Base-by-base conservation (phyloP, 2,113 vertebrate genomes). In the Ammospiza nelsoni region DNA sequence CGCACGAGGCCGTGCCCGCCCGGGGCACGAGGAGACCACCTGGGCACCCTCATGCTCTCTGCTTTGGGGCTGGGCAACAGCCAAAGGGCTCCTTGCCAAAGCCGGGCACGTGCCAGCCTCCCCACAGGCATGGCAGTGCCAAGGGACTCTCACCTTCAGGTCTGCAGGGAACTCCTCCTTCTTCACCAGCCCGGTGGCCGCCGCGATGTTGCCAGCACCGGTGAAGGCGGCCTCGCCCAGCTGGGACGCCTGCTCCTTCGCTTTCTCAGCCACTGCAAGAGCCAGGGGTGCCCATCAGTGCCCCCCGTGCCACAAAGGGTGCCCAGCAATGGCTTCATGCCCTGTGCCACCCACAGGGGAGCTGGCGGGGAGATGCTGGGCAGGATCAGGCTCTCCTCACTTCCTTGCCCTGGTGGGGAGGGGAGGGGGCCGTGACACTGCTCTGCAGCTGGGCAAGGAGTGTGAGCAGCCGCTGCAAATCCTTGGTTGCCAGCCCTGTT, bases 111-210 rank as follows among this genome's bases (percentile, higher is more conserved):
- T 22, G 85, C 31, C 82, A 59, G 55, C 19, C 9, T 37, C 31
- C 20, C 48, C 3, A 4, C 1, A 1, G n/a, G 29, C 12, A 21
- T 0, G 8, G 63, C 54, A 5, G 1, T 0, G 29, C 27, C 35
- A 0, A 4, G 14, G 11, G 41, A 17, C 4, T 44, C 98, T 95
- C 97, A 99, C 99, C 94, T 99, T 99, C 97, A 99, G 97, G 96
- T 99, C 99, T 3, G 98, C 80, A 20, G 99, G 99, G 96, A 99
- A 99, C 44, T 99, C 99, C 55, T 99, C 99, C 94, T 99, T 99
- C 97, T 99, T 99, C 97, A 98, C 98, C 94, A 99, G 97, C 63
- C 99, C 99, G 0, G 99, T 99, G 93, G 99, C 99, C 2, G 99
- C 99, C 0, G 98, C 99, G 0, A 99, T 99, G 97, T 99, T 99